Evolutionary conservation across 1,140 invertebrate species (phyloP), one percentile per base, ranked within the genome.

Genomic region (Antheraea pernyi): DNA sequence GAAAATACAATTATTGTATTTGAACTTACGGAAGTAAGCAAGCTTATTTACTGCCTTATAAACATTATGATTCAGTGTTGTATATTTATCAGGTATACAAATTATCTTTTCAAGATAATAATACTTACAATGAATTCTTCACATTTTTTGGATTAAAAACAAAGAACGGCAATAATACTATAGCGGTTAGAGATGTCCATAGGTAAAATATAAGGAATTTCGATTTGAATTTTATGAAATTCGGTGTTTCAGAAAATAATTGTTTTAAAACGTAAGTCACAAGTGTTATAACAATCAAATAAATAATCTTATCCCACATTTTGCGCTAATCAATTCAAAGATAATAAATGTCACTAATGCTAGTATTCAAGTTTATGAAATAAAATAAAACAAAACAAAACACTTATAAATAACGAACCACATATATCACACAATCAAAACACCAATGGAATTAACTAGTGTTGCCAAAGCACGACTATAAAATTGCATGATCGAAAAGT

Each of bases 181-280:
- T 73, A 46, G 89, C 80, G 64, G 88, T 81, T 68, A 89, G 71
- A 13, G 91, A 93, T 36, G 90, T 80, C 78, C 85, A 85, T 65
- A 93, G 84, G 68, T 91, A 93, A 76, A 92, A 93, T 19, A 92
- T 78, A n/a, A 93, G 81, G 76, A 93, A 93, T 83, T 93, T 93
- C 18, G 87, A 91, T 75, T 93, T 87, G 74, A 92, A 93, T 69
- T 93, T 93, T 36, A 93, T 81, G 70, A 86, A 84, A 81, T 93
- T 93, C 53, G 91, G 86, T 19, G 88, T 91, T 74, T 92, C 89
- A 18, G 92, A 93, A 73, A 93, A 85, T 42, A 93, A 74, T 84
- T 92, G 84, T 76, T 92, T 92, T 64, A 93, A 78, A 69, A 93
- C 78, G 70, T 91, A 93, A 4, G 91, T 88, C 42, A 86, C 79